These are phyloP conservation scores for Pampusana beccarii DNA, from an alignment of 2,113 vertebrate species.

Conservation along the genomic window DNA sequence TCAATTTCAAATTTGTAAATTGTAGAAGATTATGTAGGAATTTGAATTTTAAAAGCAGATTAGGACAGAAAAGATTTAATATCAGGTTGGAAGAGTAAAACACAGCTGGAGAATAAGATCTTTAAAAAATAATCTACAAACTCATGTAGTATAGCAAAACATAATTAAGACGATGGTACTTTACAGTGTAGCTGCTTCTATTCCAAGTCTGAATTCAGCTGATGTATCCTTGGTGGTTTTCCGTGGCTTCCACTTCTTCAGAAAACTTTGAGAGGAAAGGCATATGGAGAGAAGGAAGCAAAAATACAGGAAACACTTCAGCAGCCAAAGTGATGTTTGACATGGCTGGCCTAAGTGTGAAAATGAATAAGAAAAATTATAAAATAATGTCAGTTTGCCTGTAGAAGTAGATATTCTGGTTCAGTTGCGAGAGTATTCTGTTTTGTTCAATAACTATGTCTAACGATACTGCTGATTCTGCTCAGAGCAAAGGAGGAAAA, in stretches of 20 bases:
- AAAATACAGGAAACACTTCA: background rate
- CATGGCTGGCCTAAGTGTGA: background rate
- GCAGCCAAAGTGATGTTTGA: background rate
- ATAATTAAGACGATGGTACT: conserved; percentile 27
- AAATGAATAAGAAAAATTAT: background rate
- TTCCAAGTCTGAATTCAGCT: background rate
- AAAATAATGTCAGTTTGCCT: background rate
- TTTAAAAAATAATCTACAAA: conserved; percentile 41
- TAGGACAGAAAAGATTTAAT: conserved; percentile 57
- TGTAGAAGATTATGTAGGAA: conserved; percentile 24
- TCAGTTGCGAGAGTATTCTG: background rate
- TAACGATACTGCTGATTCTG: background rate
- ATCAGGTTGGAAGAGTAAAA: conserved; percentile 33
- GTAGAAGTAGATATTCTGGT: background rate
- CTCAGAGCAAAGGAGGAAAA: background rate
- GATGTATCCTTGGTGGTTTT: background rate
- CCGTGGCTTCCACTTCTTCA: background rate
- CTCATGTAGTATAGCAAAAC: background rate
- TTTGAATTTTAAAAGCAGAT: conserved; percentile 55
- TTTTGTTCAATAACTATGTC: background rate
- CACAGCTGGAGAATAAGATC: conserved; percentile 19
- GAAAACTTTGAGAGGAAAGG: background rate
- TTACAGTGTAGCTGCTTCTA: background rate
- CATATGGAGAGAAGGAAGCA: background rate
- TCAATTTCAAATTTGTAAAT: conserved; percentile 49